Evolutionary conservation across 2,113 vertebrate species (phyloP).

Genomic region (Chaetura pelagica): DNA sequence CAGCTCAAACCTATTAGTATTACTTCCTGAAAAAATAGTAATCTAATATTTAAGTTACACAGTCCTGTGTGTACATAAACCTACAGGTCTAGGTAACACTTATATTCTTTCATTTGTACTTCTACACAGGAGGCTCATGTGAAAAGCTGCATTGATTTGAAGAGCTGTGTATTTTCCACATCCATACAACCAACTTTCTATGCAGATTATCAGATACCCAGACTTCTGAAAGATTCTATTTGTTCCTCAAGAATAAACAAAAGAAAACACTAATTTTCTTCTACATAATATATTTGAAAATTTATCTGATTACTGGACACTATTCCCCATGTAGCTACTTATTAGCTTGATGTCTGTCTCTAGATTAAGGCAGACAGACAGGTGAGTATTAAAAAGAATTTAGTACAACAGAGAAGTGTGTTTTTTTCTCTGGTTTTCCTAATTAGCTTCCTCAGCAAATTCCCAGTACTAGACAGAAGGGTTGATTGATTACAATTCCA

Average conservation of each 20-base stretch:
- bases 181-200: not conserved
- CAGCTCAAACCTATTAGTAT: conserved; percentile 21
- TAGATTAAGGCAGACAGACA: not conserved
- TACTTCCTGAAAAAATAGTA: conserved; percentile 66
- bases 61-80: conserved; percentile 67
- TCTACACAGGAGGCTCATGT: conserved; percentile 37
- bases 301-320: not conserved
- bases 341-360: not conserved
- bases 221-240: conserved; percentile 37
- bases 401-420: not conserved
- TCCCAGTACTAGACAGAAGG: not conserved
- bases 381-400: not conserved
- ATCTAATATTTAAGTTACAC: conserved; percentile 66
- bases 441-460: not conserved
- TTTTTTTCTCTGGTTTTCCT: not conserved
- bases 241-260: conserved; percentile 14
- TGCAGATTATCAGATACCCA: conserved; percentile 17
- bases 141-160: not conserved
- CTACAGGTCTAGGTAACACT: conserved; percentile 58
- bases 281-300: not conserved
- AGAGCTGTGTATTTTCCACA: conserved; percentile 34
- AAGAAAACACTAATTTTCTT: not conserved
- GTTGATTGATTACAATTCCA: not conserved
- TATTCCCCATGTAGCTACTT: not conserved
- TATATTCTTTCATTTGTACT: conserved; percentile 43